A percentile compares a stretch with the other conserved stretches of the same genome.
These are phyloP conservation scores for Austrolebias charrua DNA, from an alignment of 2,797 vertebrate genomes.

Conservation along the genomic window DNA sequence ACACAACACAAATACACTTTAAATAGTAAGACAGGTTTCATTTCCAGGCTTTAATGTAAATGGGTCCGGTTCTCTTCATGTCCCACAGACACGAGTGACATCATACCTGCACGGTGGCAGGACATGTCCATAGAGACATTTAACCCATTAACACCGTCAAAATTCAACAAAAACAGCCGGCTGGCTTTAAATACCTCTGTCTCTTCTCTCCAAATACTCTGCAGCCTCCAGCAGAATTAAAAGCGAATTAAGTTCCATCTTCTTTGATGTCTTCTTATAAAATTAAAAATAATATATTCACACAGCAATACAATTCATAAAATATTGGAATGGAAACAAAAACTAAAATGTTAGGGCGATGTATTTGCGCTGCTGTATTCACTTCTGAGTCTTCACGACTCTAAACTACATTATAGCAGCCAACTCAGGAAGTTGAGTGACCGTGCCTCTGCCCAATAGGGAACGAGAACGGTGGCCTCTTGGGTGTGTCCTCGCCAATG, in stretches of 20 bases:
- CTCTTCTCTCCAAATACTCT: constrained; percentile 98
- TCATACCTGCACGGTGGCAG: constrained; percentile 73
- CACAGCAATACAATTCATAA: constrained; percentile 66
- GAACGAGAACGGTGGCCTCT: constrained; percentile 12
- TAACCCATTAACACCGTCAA: not conserved
- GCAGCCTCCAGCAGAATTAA: constrained; percentile 96
- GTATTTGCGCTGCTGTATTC: constrained; percentile 62
- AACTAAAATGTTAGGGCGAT: constrained; percentile 62
- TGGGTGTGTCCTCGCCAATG: not conserved
- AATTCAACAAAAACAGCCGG: not conserved
- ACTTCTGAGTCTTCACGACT: constrained; percentile 84
- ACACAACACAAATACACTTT: constrained; percentile 10
- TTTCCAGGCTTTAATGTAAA: not conserved
- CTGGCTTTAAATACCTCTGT: constrained; percentile 88
- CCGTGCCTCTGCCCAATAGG: constrained; percentile 74
- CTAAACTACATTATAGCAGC: constrained; percentile 78
- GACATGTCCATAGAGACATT: constrained; percentile 55
- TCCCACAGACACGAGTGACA: constrained; percentile 72
- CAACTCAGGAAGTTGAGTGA: constrained; percentile 71
- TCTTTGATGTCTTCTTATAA: constrained; percentile 64
- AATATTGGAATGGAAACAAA: constrained; percentile 54
- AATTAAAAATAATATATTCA: constrained; percentile 65
- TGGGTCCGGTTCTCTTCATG: constrained; percentile 49
- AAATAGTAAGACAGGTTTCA: constrained; percentile 10
- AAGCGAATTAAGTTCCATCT: constrained; percentile 96